Evolutionary conservation across 2,113 vertebrate genomes (phyloP), one percentile per base, ranked within the genome.

Genomic region (Upupa epops): DNA sequence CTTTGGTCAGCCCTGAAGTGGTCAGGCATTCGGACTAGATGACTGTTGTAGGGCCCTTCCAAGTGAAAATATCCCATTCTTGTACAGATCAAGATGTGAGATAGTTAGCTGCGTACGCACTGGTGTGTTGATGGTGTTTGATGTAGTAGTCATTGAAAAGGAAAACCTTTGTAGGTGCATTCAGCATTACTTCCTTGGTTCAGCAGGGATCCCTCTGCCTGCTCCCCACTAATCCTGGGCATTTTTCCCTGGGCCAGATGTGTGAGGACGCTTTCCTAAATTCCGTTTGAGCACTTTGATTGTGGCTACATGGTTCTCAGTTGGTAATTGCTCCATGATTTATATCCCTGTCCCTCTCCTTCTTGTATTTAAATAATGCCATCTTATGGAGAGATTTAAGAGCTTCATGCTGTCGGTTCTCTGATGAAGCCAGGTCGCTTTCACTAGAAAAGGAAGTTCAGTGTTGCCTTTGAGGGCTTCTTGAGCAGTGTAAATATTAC

Each of bases 331-430:
- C 64, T 88, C 32, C 84, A 28, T 66, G 58, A 76, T 94, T 95
- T 92, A 48, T 88, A 36, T 63, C 11, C 18, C 18, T 73, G 5
- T 16, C 11, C 8, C 6, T 2, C 2, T 79, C 40, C 31, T 73
- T 89, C 89, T 77, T 80, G 40, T 96, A 83, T 94, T 80, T 91
- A 63, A 85, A 74, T 88, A 97, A 86, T 95, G 92, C 89, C 94
- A 91, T 93, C 69, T 90, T 37, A 78, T 73, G 88, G 89, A 76
- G 90, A 72, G 86, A 72, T 90, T 60, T 82, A 72, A 86, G 70
- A 82, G 63, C 77, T 93, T 94, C 74, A 22, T 51, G 46, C 58
- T 93, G 5, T 75, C 40, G 58, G 45, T 78, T 17, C 32, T 94
- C 31, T 84, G 31, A 34, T 49, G 14, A 58, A 86, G 56, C 66